Percentiles rank a stretch among this genome's conserved stretches.
phyloP scores from a whole-genome alignment of 2,888 invertebrate genomes.

The Didymodactylos carnosus region DNA sequence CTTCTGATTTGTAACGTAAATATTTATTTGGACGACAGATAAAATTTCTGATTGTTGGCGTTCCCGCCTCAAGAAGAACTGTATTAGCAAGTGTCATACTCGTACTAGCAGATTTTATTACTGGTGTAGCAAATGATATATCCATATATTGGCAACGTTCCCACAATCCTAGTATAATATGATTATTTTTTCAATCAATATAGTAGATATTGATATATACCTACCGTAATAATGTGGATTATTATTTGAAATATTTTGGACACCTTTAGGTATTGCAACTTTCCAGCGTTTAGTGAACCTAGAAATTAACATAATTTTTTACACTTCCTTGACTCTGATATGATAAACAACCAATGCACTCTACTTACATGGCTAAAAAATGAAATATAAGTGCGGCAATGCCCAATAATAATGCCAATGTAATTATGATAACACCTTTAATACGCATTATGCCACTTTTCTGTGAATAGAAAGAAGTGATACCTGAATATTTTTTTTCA shows the following conservation, averaged over 20 bases:
- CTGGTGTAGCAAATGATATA: neutral
- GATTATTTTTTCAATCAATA: no score
- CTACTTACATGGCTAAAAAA: neutral
- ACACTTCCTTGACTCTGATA: no score
- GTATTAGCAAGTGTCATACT: no score
- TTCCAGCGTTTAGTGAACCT: neutral
- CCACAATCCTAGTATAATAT: neutral
- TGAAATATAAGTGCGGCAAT: neutral
- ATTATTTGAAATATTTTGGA: neutral
- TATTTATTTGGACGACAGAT: neutral
- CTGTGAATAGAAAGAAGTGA: no score
- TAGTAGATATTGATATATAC: no score
- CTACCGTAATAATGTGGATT: neutral
- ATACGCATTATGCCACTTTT: neutral
- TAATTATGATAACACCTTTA: neutral
- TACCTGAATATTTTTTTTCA: no score
- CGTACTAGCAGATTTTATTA: neutral
- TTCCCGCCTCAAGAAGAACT: no score
- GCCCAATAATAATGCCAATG: neutral
- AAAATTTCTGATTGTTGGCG: neutral
- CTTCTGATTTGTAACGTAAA: neutral
- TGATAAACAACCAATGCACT: no score
- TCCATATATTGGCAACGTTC: neutral
- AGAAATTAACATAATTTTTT: no score
- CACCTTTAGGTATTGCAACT: neutral